phyloP scores from a whole-genome alignment of 2,797 vertebrate species.

The Sebastes iracundus region DNA sequence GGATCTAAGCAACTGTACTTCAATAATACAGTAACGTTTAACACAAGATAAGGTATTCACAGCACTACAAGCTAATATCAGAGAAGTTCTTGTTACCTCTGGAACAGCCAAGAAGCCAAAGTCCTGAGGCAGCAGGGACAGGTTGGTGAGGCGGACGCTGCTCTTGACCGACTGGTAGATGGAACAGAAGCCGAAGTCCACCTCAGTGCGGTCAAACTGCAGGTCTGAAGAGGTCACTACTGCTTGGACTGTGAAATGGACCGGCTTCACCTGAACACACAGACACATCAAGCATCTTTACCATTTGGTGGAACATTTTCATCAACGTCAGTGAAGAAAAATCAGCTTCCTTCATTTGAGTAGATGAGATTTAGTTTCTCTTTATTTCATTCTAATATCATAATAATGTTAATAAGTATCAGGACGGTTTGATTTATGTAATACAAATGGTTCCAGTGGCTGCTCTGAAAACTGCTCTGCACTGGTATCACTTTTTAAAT shows the following conservation, averaged over 20 bases:
- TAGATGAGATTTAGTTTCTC: not conserved
- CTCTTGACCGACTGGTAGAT: conserved; percentile 84
- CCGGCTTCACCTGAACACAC: conserved; percentile 80
- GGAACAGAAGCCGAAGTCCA: conserved; percentile 91
- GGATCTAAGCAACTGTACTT: not conserved
- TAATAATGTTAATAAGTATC: not conserved
- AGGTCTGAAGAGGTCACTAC: conserved; percentile 90
- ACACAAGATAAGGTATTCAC: not conserved
- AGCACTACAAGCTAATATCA: not conserved
- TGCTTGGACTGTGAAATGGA: conserved; percentile 87
- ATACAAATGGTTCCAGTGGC: not conserved
- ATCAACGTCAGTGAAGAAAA: not conserved
- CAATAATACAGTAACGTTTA: not conserved
- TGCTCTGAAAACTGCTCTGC: not conserved
- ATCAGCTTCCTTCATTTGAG: not conserved
- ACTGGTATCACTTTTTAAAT: not conserved
- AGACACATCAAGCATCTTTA: not conserved
- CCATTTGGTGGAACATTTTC: not conserved
- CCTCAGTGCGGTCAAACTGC: conserved; percentile 78
- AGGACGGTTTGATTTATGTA: not conserved
- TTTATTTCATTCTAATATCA: not conserved
- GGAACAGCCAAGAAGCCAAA: conserved; percentile 90
- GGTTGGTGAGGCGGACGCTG: conserved; percentile 83
- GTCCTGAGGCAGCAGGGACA: conserved; percentile 90
- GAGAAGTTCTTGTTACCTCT: conserved; percentile 78